Conservation (phyloP, 2,888 invertebrate species). For the Platycheirus albimanus region DNA sequence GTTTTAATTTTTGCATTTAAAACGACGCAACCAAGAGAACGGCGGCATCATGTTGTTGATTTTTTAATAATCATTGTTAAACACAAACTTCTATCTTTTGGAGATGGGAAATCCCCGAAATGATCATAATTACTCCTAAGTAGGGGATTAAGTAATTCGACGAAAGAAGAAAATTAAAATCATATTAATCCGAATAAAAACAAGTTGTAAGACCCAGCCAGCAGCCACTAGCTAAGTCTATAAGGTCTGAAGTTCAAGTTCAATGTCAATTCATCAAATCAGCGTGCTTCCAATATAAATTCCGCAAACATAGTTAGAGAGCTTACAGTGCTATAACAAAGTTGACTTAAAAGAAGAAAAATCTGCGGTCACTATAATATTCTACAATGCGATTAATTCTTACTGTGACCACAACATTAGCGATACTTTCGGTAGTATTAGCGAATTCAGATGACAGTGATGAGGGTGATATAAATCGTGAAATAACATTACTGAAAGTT, state of each 20-base stretch:
- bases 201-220: too few relatives aligned
- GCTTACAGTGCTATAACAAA: slow-evolving; percentile 11
- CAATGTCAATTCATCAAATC: slow-evolving; percentile 17
- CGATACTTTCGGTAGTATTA: neutral
- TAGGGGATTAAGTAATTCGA: too few relatives aligned
- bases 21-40: too few relatives aligned
- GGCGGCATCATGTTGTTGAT: too few relatives aligned
- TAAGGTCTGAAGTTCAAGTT: neutral
- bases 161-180: too few relatives aligned
- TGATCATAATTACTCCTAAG: too few relatives aligned
- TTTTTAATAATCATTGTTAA: too few relatives aligned
- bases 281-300: slow-evolving; percentile 31
- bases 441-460: slow-evolving; percentile 15
- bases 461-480: neutral
- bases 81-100: too few relatives aligned
- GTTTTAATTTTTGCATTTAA: too few relatives aligned
- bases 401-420: slow-evolving; percentile 1
- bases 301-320: neutral
- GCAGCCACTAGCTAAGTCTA: too few relatives aligned
- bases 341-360: neutral
- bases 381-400: neutral
- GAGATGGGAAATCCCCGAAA: too few relatives aligned
- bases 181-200: too few relatives aligned
- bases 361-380: neutral
- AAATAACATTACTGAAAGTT: slow-evolving; percentile 8